Evolutionary conservation across 2,797 vertebrate species (phyloP).

Genomic region (Hypotaenidia okinawae): DNA sequence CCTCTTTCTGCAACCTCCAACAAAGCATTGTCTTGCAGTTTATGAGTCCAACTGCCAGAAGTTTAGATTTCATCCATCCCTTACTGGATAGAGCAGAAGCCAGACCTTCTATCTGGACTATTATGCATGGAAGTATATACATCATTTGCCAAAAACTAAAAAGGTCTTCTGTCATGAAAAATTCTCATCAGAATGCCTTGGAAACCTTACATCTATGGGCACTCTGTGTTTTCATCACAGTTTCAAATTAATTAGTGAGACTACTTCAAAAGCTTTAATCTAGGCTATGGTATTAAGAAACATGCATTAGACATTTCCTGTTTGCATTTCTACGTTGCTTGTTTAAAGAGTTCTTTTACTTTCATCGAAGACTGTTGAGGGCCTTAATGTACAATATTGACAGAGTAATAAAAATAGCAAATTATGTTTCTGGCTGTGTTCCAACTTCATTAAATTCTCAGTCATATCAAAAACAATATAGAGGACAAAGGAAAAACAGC

Average conservation of each 20-base stretch:
- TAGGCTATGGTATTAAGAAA: conserved; percentile 56
- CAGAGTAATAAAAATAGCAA: conserved; percentile 82
- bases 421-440: conserved; percentile 76
- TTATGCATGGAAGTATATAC: not conserved
- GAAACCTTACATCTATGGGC: conserved; percentile 34
- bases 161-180: conserved; percentile 15
- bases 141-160: not conserved
- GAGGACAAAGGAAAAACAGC: conserved; percentile 53
- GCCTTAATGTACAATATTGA: conserved; percentile 81
- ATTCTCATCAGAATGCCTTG: conserved; percentile 19
- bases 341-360: conserved; percentile 72
- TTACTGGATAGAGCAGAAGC: not conserved
- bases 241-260: conserved; percentile 76
- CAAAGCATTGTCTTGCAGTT: not conserved
- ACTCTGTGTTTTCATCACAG: conserved; percentile 71
- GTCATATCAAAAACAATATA: conserved; percentile 64
- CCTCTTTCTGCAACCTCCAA: not conserved
- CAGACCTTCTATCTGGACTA: not conserved
- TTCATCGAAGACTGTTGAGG: conserved; percentile 73
- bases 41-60: not conserved
- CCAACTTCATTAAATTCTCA: conserved; percentile 79
- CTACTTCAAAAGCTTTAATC: conserved; percentile 75
- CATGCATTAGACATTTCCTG: conserved; percentile 70
- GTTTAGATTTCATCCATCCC: not conserved
- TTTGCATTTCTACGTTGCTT: conserved; percentile 66